Evolutionary conservation across 2,797 vertebrate genomes (phyloP), one percentile per base, ranked within the genome.

Genomic region (Amphiprion clarkii): DNA sequence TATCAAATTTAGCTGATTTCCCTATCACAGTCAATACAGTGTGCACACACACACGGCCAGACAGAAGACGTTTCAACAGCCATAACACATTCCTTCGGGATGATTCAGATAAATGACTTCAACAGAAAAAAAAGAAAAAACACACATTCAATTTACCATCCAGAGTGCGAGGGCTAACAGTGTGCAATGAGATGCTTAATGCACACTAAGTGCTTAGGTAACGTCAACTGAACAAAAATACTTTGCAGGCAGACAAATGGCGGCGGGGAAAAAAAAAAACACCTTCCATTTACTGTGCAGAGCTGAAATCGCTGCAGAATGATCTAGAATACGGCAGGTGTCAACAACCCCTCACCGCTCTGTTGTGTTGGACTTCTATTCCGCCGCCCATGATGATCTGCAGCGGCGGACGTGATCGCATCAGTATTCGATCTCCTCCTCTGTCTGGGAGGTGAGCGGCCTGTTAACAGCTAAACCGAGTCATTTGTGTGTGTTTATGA

Each of bases 341-440:
- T 79, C 72, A 57, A 68, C 64, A 40, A 23, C 1, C 53, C 36
- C 33, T 51, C 54, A 23, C 6, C 66, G 29, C 39, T 46, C 16
- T 25, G 71, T 25, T 16, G 10, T 17, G 42, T 64, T 27, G 14
- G 40, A 19, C 55, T 25, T 46, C 54, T 54, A 54, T 58, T 67
- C 40, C 10, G 51, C 62, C 33, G 71, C 62, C 73, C 16, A 54
- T 60, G 16, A 17, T 3, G 58, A 68, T 72, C 44, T 3, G 54
- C 19, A 62, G 70, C 27, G 4, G 56, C 5, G 27, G 67, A 71
- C n/a, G 27, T 73, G 76, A 71, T 27, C 25, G 1, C 71, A 83
- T 88, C 78, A 78, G 76, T 70, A 84, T 87, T 82, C 69, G 6
- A 33, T 5, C 48, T 52, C 46, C 5, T 5, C 25, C 61, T 79